These are phyloP conservation scores for Chamaetylas fuelleborni DNA, from an alignment of 2,113 vertebrate species.

Conservation along the genomic window DNA sequence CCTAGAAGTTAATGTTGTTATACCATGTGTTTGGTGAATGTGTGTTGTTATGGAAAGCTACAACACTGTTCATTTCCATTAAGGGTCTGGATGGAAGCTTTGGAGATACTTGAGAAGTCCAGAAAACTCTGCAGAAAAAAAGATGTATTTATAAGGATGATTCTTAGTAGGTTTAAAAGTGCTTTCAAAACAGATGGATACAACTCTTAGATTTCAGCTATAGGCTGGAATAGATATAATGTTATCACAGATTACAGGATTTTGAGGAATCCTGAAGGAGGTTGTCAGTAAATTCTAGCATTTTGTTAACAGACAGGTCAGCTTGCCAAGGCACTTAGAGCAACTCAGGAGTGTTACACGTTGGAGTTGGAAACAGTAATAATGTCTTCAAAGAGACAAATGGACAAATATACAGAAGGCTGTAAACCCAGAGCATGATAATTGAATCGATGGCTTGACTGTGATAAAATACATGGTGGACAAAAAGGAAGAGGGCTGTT, in stretches of 20 bases:
- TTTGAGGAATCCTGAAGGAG: neutral
- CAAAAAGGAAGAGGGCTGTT: neutral
- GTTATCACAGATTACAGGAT: neutral
- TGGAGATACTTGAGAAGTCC: neutral
- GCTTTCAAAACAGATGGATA: neutral
- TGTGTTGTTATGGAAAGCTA: neutral
- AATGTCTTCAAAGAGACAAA: conserved; percentile 44
- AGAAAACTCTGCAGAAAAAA: neutral
- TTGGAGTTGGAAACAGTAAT: neutral
- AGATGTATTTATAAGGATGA: neutral
- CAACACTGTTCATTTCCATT: neutral
- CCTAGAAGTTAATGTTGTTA: neutral
- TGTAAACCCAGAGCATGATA: neutral
- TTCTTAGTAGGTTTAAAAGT: neutral
- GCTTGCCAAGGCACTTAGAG: neutral
- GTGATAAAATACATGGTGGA: conserved; percentile 6
- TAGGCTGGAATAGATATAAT: neutral
- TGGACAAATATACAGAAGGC: conserved; percentile 30
- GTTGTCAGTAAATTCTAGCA: neutral
- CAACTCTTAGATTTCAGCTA: neutral
- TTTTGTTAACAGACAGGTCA: neutral
- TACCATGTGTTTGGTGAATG: neutral
- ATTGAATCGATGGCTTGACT: conserved; percentile 37
- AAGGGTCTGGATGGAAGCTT: neutral
- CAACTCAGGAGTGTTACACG: neutral